Base-by-base conservation (phyloP, 2,797 vertebrate species). In the Myiothlypis coronata region DNA sequence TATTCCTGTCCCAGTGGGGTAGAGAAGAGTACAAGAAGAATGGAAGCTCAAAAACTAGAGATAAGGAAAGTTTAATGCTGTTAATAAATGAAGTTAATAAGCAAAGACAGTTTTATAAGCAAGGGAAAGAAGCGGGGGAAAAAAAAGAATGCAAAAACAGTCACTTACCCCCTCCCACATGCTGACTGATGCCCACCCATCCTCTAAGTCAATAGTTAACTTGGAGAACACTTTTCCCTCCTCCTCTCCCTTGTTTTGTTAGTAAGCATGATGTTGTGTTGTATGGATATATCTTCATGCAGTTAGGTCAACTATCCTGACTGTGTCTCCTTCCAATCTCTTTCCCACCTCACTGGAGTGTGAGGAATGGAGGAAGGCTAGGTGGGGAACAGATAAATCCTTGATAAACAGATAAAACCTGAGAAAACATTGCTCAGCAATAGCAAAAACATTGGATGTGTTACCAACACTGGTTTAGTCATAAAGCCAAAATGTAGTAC, bases 261-360 rank as follows among this genome's bases (percentile, higher is more conserved):
- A 55, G 32, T 68, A 22, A 76, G 20, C 7, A 20, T 70, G 52
- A 65, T 16, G 5, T 16, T 1, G 1, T 60, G 24, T 39, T 22
- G 8, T 43, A 43, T 22, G 24, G 14, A 30, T 77, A 12, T 30
- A 60, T 47, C 32, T 78, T 69, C 9, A 78, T n/a, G 23, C 28
- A 61, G 8, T 69, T 49, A 2, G 11, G 12, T 56, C 34, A 84
- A 20, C 10, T 35, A 5, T 39, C 28, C 56, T 30, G 24, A 24
- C 72, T 65, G 37, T 18, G 22, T 30, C 47, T 68, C 37, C 28
- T 69, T n/a, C 16, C 27, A 74, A 0, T 39, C 14, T 72, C 53
- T 83, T 68, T 67, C 30, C 18, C 5, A n/a, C 6, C 3, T 4
- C 16, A 9, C 0, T 28, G 23, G 0, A 11, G 5, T 11, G 5